phyloP scores from a whole-genome alignment of 2,797 vertebrate species.

The Ctenopoma multispine region DNA sequence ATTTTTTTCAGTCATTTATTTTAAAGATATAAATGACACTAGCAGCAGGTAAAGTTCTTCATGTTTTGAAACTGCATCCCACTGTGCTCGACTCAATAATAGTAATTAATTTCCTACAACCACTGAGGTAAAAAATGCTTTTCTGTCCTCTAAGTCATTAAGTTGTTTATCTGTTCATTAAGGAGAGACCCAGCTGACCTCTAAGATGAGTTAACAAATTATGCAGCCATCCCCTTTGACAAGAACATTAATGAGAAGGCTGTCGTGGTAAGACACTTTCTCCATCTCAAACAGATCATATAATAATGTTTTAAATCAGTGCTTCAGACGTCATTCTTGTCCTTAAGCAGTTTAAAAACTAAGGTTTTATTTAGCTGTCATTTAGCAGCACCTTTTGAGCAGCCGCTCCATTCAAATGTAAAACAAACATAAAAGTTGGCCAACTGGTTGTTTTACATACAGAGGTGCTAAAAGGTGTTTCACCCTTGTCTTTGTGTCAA shows the following conservation, averaged over 20 bases:
- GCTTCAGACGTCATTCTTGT: conserved; percentile 7
- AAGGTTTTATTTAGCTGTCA: neutral
- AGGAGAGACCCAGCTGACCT: conserved; percentile 25
- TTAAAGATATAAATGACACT: conserved; percentile 38
- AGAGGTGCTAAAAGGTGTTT: too few species aligned
- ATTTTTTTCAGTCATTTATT: conserved; percentile 16
- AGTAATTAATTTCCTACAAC: conserved; percentile 46
- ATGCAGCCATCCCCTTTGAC: conserved; percentile 32
- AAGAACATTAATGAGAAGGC: conserved; percentile 28
- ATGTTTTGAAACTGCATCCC: conserved; percentile 25
- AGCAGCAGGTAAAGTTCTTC: conserved; percentile 19
- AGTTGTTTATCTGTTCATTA: conserved; percentile 61
- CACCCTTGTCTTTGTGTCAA: too few species aligned
- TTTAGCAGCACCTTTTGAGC: neutral
- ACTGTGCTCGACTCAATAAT: conserved; percentile 18
- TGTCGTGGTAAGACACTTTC: neutral
- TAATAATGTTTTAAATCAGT: conserved; percentile 1
- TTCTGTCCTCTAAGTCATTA: conserved; percentile 50
- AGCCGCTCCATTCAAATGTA: neutral
- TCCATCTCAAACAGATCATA: conserved; percentile 2
- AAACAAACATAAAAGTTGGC: neutral
- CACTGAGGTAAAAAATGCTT: conserved; percentile 39
- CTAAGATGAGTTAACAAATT: conserved; percentile 31
- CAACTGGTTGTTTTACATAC: too few species aligned
- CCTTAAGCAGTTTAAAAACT: neutral